These are phyloP conservation scores for Crossocerus cetratus DNA, from an alignment of 2,888 invertebrate genomes.

Conservation along the genomic window DNA sequence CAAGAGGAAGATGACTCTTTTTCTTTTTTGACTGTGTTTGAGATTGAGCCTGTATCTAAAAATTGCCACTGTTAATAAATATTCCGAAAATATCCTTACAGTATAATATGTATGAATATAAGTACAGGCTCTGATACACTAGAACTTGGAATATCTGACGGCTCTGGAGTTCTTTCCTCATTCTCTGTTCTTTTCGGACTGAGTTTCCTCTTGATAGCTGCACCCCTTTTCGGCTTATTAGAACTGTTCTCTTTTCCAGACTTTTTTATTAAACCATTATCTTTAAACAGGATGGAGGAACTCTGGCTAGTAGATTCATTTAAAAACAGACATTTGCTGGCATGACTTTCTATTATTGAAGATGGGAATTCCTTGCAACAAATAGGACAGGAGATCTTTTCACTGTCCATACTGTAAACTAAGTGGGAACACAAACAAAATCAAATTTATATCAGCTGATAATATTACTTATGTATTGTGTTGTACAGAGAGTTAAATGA, in stretches of 20 bases:
- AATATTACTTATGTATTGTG: too few relatives aligned
- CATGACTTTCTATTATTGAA: constrained; percentile 82
- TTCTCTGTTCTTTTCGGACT: constrained; percentile 6
- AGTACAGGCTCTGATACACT: background rate
- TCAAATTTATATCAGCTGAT: too few relatives aligned
- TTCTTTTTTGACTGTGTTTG: constrained; percentile 11
- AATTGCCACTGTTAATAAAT: constrained; percentile 10
- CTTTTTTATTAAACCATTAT: constrained; percentile 40
- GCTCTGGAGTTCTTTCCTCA: constrained; percentile 11
- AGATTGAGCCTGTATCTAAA: constrained; percentile 36
- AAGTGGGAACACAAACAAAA: constrained; percentile 7
- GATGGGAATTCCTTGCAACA: constrained; percentile 80
- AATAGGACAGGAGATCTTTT: constrained; percentile 80
- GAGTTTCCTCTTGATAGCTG: constrained; percentile 25
- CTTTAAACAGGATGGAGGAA: constrained; percentile 40
- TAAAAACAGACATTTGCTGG: constrained; percentile 84
- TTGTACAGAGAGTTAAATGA: too few relatives aligned
- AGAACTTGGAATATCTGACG: constrained; percentile 1
- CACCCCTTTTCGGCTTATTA: constrained; percentile 38
- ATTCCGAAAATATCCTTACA: background rate
- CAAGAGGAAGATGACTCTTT: constrained; percentile 79
- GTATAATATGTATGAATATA: background rate
- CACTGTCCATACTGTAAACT: constrained; percentile 46
- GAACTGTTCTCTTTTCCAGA: constrained; percentile 25
- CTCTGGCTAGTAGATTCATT: constrained; percentile 73